A percentile compares a stretch with the other conserved stretches of the same genome.
These are phyloP conservation scores for Callopanchax toddi DNA, from an alignment of 2,113 vertebrate genomes.

Conservation along the genomic window DNA sequence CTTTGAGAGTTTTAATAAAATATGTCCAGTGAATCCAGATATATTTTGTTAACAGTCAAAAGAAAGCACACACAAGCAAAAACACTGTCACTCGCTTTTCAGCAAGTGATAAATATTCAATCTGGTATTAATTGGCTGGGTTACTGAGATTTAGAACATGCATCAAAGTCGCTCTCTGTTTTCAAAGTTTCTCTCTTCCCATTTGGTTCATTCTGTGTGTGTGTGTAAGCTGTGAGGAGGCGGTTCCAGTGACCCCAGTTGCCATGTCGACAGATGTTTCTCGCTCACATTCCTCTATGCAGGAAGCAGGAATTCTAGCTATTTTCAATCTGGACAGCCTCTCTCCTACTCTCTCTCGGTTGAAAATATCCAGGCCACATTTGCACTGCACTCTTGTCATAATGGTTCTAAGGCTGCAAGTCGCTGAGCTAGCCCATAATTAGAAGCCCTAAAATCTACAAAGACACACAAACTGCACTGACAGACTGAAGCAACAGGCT, in stretches of 20 bases:
- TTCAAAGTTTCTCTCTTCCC: constrained; percentile 19
- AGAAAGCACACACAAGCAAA: too few relatives aligned
- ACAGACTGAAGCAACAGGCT: constrained; percentile 18
- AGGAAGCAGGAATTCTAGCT: constrained; percentile 76
- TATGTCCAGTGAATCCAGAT: too few relatives aligned
- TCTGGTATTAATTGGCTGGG: not conserved
- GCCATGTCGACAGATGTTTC: constrained; percentile 79
- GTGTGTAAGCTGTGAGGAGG: constrained; percentile 29
- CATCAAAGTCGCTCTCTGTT: not conserved
- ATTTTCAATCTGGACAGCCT: constrained; percentile 63
- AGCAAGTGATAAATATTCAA: not conserved
- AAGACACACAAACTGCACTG: constrained; percentile 5
- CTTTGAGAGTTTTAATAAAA: too few relatives aligned
- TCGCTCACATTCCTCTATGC: constrained; percentile 68
- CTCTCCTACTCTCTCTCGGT: constrained; percentile 4
- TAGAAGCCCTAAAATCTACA: constrained; percentile 24
- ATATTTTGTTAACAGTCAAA: too few relatives aligned
- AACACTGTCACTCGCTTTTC: too few relatives aligned
- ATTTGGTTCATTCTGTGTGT: constrained; percentile 4
- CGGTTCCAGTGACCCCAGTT: constrained; percentile 64
- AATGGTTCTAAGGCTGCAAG: constrained; percentile 33
- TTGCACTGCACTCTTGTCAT: constrained; percentile 57
- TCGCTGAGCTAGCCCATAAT: constrained; percentile 58
- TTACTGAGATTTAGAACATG: not conserved
- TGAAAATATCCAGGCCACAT: constrained; percentile 65